Base-by-base conservation (phyloP, 2,113 vertebrate species). In the Myotis brandtii region DNA sequence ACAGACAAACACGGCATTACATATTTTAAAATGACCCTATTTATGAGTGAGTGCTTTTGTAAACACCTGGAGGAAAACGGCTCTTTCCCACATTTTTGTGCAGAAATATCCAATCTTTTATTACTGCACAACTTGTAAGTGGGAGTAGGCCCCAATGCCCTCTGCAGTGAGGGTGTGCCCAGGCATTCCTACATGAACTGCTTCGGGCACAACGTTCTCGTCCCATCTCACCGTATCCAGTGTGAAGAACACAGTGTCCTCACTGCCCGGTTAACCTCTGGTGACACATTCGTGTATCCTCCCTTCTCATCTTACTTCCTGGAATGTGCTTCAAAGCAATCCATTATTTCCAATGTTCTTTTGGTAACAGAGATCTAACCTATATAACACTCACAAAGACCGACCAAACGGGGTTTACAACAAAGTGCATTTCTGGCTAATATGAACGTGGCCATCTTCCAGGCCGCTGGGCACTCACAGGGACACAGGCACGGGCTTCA, bases 251-350 rank as follows among this genome's bases (percentile, higher is more conserved):
- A 32, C 1, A 18, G 34, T 6, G 5, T 27, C 69, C 54, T 50
- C 50, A 3, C 2, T 2, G n/a, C 50, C 48, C 52, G 30, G 52
- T 8, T 37, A 11, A 18, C 83, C 40, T 86, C 54, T 43, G 21
- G 4, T 2, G 10, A 10, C 17, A 52, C n/a, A 2, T 8, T 11
- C 2, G 10, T 7, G 4, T 27, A 6, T 27, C 40, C 9, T 32
- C 2, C 32, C 46, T 43, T 25, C 84, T 72, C 69, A 40, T 54
- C 79, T 81, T 76, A 27, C 46, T 82, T 54, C 76, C 88, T 3
- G 43, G 75, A 89, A n/a, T 48, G 0, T 89, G 40, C 48, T 43
- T 82, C 54, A 76, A 77, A 77, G 37, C 52, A 40, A n/a, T 17
- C 62, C 56, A 43, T 75, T 43, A 32, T 67, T 77, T 89, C 52